Conservation (phyloP, 1,140 invertebrate species). For the Eumeta japonica region DNA sequence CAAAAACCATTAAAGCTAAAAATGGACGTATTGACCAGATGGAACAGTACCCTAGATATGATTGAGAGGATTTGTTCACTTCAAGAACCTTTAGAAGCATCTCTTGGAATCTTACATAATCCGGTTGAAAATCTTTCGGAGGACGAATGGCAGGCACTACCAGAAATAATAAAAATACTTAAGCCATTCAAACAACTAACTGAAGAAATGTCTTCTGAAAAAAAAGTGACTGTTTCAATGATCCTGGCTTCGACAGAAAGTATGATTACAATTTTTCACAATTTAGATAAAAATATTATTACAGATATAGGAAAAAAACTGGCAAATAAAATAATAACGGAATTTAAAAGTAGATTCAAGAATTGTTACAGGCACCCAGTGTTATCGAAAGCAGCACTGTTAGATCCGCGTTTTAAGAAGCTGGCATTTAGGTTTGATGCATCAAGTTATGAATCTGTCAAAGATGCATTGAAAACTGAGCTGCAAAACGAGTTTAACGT, state of each 20-base stretch:
- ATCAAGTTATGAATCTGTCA: slow-evolving; percentile 19
- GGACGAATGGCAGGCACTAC: slow-evolving; percentile 10
- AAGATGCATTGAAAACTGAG: slow-evolving; percentile 24
- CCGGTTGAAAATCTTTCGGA: no score
- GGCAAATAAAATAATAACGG: slow-evolving; percentile 15
- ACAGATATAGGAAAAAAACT: slow-evolving; percentile 16
- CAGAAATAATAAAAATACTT: slow-evolving; percentile 14
- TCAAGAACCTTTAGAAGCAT: no score
- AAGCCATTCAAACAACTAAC: slow-evolving; percentile 6
- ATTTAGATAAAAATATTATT: slow-evolving; percentile 12
- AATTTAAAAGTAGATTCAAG: slow-evolving; percentile 20
- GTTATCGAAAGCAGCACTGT: slow-evolving; percentile 23
- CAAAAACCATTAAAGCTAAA: no score
- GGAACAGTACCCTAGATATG: no score
- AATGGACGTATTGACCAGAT: no score
- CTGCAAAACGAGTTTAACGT: slow-evolving; percentile 16
- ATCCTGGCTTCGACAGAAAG: slow-evolving; percentile 15
- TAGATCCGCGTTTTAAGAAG: slow-evolving; percentile 19
- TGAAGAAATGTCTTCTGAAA: slow-evolving; percentile 16
- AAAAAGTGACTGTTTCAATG: slow-evolving; percentile 12
- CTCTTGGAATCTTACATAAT: no score
- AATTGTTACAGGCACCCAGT: slow-evolving; percentile 19
- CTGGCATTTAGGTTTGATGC: slow-evolving; percentile 16
- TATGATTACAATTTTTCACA: slow-evolving; percentile 14
- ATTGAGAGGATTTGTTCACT: no score